Base-by-base conservation (phyloP, 2,797 vertebrate genomes). In the Sparidentex hasta region DNA sequence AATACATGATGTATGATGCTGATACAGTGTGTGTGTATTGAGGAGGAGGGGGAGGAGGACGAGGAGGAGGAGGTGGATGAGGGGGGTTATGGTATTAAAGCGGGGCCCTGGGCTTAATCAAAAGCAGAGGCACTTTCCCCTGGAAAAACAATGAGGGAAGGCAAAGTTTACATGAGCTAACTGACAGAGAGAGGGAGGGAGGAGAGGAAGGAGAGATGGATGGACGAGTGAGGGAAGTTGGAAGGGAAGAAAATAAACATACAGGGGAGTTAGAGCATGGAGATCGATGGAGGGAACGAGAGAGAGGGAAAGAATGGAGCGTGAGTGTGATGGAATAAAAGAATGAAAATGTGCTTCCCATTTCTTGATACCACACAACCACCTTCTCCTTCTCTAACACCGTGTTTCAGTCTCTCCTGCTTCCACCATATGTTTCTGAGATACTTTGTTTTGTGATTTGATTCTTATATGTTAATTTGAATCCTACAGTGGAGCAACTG, bases 101-200 rank as follows among this genome's bases (percentile, higher is more conserved):
- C 20, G 61, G 68, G 89, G 82, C 85, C 64, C 77, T 67, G 65
- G 80, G 75, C 81, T 90, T 93, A 94, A 95, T 94, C 88, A 93
- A 94, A 94, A 92, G 87, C 94, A 94, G 94, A 93, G 89, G 72
- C 87, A 88, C 89, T 89, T 90, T 93, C 78, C 65, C 78, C 83
- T 87, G 87, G 85, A 92, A 93, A 94, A 94, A 94, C 92, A 93
- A 92, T 85, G 89, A 91, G 87, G 81, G 90, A 91, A 93, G 84
- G 88, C 86, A 93, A 93, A 92, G 91, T 94, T 93, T 93, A 92
- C 90, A 92, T 92, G 91, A 93, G 90, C 90, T 93, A 94, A 94
- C 91, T 92, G 90, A 92, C 84, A 89, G 87, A 82, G 80, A 76
- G 85, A 72, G 48, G 63, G 83, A 50, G 83, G 57, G 80, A 70